phyloP scores from a whole-genome alignment of 2,888 invertebrate genomes.

The Papilio elwesi region DNA sequence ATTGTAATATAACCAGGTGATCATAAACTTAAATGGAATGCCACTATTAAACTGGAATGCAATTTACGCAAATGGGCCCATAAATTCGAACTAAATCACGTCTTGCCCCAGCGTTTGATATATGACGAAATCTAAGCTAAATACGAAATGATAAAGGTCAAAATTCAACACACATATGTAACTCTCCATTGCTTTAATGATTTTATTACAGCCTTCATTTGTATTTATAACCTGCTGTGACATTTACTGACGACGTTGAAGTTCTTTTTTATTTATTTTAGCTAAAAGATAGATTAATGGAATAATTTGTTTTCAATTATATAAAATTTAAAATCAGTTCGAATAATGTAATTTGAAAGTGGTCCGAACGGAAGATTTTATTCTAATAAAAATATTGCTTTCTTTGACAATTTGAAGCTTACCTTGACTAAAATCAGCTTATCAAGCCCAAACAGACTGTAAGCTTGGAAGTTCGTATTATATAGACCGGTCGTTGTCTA shows the following conservation, averaged over 20 bases:
- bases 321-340: not conserved
- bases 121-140: conserved; percentile 6
- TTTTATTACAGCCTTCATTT: not conserved
- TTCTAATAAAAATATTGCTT: no score
- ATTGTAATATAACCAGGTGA: not conserved
- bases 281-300: not conserved
- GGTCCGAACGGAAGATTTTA: not conserved
- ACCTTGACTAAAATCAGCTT: no score
- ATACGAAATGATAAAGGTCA: conserved; percentile 12
- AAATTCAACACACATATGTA: not conserved
- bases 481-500: no score
- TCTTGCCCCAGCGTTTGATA: not conserved
- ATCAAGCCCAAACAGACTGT: no score
- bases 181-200: not conserved
- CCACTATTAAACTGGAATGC: conserved; percentile 5
- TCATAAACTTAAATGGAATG: conserved; percentile 6
- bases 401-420: no score
- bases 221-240: not conserved
- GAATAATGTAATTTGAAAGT: not conserved
- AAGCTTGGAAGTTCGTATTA: no score
- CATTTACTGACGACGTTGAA: not conserved
- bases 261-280: not conserved
- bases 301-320: not conserved
- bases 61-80: conserved; percentile 4
- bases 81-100: conserved; percentile 1